Conservation (phyloP, 2,797 vertebrate species). For the Pterois miles region DNA sequence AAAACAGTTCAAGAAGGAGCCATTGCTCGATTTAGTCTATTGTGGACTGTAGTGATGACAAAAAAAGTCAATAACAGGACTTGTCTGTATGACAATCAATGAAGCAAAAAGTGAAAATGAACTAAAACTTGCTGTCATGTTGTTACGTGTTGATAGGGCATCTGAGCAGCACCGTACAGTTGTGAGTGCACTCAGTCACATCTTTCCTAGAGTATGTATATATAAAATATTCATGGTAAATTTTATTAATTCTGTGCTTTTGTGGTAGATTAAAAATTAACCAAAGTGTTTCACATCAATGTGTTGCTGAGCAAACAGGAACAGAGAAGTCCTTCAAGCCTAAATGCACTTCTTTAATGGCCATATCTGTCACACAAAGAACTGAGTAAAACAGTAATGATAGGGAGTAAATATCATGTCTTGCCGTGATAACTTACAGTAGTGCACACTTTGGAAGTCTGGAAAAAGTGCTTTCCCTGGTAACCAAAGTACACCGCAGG, state of each 20-base stretch:
- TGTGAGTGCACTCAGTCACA: neutral
- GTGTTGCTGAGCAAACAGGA: neutral
- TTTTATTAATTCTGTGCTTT: slow-evolving; percentile 2
- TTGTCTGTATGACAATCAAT: neutral
- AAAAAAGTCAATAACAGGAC: neutral
- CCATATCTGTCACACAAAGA: neutral
- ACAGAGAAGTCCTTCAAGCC: neutral
- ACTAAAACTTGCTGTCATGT: neutral
- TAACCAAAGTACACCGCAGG: neutral
- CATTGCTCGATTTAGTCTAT: neutral
- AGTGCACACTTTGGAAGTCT: no score
- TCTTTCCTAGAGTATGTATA: slow-evolving; percentile 5
- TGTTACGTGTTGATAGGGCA: neutral
- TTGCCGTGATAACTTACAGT: neutral
- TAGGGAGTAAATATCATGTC: neutral
- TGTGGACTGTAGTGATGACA: neutral
- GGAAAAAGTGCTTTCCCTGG: neutral
- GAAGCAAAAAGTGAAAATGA: slow-evolving; percentile 2
- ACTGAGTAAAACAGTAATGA: neutral
- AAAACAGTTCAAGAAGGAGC: neutral
- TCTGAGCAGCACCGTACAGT: neutral
- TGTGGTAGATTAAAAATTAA: slow-evolving; percentile 1
- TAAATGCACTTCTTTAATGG: neutral
- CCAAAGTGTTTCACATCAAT: neutral
- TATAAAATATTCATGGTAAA: slow-evolving; percentile 17